A percentile compares a stretch with the other conserved stretches of the same genome.
phyloP scores from a whole-genome alignment of 1,140 invertebrate genomes.

The Akabosia matsudoensis region DNA sequence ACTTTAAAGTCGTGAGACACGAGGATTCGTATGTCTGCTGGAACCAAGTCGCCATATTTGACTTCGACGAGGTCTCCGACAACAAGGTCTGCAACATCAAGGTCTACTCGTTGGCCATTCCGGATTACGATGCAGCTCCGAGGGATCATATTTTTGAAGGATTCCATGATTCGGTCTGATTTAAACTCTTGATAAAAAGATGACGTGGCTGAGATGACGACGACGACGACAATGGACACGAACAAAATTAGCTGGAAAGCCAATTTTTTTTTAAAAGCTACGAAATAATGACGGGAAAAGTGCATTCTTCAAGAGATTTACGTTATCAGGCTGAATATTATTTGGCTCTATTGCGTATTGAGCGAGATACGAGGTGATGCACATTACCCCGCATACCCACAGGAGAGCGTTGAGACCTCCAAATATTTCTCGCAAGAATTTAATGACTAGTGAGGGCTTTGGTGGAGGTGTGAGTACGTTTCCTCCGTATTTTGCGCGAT shows the following conservation, averaged over 20 bases:
- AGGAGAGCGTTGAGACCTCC: conserved; percentile 39
- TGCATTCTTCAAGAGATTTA: no score
- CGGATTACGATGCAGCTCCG: conserved; percentile 60
- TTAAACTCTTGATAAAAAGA: conserved; percentile 57
- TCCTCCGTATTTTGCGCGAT: conserved; percentile 29
- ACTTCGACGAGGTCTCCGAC: conserved; percentile 78
- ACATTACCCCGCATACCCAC: conserved; percentile 37
- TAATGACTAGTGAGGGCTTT: conserved; percentile 30
- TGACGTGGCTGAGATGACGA: conserved; percentile 52
- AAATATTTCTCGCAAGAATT: conserved; percentile 32
- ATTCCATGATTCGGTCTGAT: conserved; percentile 56
- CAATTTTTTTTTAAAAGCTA: no score
- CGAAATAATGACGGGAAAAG: no score
- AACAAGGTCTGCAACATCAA: conserved; percentile 57
- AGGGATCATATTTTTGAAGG: conserved; percentile 56
- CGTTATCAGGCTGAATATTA: conserved; percentile 16
- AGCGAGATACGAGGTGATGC: conserved; percentile 36
- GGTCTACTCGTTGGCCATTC: conserved; percentile 61
- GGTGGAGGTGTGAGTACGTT: conserved; percentile 28
- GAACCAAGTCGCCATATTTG: conserved; percentile 73
- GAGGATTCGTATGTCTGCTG: conserved; percentile 76
- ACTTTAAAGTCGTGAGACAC: conserved; percentile 68
- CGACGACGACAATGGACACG: background rate
- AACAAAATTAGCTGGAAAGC: no score
- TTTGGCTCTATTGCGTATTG: conserved; percentile 33